Conservation (phyloP, 2,797 vertebrate species). For the Chaetophractus vellerosus region DNA sequence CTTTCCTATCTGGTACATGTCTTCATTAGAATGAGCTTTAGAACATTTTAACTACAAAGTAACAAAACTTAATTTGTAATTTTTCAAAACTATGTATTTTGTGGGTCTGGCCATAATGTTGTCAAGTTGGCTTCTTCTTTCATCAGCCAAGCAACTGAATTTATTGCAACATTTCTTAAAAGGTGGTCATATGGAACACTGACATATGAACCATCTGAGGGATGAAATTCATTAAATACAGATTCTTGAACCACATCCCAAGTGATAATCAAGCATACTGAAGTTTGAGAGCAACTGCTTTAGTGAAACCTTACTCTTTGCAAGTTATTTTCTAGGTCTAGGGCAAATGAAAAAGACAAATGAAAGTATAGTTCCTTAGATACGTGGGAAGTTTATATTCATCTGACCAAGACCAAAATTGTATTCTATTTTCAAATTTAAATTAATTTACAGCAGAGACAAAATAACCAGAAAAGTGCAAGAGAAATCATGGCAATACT, state of each 20-base stretch:
- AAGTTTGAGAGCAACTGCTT: neutral
- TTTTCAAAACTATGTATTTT: neutral
- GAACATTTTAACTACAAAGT: neutral
- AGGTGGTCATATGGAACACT: neutral
- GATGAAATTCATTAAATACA: neutral
- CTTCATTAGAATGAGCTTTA: constrained; percentile 31
- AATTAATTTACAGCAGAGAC: neutral
- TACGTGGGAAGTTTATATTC: neutral
- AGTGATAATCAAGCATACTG: neutral
- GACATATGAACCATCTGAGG: constrained; percentile 14
- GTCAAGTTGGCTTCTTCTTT: neutral
- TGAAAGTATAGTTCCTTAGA: neutral
- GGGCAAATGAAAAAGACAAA: neutral
- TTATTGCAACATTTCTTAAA: constrained; percentile 7
- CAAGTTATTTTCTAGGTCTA: neutral
- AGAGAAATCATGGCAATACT: neutral
- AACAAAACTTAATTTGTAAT: neutral
- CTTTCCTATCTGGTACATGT: neutral
- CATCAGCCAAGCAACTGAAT: neutral
- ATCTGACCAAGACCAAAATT: neutral
- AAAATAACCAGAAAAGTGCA: neutral
- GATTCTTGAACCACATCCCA: constrained; percentile 3
- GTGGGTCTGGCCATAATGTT: neutral
- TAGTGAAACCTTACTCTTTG: neutral
- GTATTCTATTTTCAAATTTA: constrained; percentile 52